phyloP scores from a whole-genome alignment of 2,888 invertebrate species.

The Chaitophorus viminalis region DNA sequence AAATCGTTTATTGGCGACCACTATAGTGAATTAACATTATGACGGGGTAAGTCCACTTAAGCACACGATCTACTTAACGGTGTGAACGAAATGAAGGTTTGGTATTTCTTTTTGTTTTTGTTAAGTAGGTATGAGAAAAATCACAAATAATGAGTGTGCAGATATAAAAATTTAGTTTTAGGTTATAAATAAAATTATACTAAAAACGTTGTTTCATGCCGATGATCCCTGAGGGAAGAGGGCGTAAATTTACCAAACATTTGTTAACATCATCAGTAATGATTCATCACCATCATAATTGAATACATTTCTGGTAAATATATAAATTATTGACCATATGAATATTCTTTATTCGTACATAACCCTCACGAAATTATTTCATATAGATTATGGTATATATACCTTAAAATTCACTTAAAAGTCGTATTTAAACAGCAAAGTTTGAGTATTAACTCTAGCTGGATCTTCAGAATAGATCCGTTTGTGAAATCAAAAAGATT shows the following conservation, averaged over 20 bases:
- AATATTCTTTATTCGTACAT: no score
- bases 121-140: not conserved
- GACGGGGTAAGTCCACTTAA: slow-evolving; percentile 1
- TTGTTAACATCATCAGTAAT: no score
- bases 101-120: slow-evolving; percentile 12
- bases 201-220: not conserved
- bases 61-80: not conserved
- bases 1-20: slow-evolving; percentile 50
- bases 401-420: no score
- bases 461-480: slow-evolving; percentile 15
- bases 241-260: no score
- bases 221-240: not conserved
- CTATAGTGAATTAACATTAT: slow-evolving; percentile 18
- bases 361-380: no score
- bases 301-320: not conserved
- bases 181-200: not conserved
- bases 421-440: not conserved
- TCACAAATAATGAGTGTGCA: not conserved
- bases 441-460: not conserved
- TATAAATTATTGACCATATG: slow-evolving; percentile 8
- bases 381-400: not conserved
- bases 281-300: not conserved
- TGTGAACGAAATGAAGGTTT: not conserved
- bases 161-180: not conserved
- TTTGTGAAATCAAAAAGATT: not conserved